Conservation (phyloP, 2,113 vertebrate species). For the Nothobranchius kuhntae region DNA sequence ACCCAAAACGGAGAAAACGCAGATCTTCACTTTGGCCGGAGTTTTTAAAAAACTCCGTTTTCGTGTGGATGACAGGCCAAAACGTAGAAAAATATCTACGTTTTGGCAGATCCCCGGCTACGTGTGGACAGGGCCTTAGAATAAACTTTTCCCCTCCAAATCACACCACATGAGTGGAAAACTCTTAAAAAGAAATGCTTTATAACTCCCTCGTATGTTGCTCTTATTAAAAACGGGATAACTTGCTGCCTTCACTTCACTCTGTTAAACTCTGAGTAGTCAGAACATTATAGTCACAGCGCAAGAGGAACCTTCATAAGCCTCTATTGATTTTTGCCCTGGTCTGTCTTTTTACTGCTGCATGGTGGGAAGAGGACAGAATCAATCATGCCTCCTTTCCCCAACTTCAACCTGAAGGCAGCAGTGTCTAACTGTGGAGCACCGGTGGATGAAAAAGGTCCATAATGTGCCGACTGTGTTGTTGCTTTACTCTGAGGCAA, state of each 20-base stretch:
- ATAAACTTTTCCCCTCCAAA: not conserved
- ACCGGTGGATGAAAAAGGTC: constrained; percentile 19
- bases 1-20: too few species aligned
- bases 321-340: constrained; percentile 49
- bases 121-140: not conserved
- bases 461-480: constrained; percentile 2
- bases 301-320: constrained; percentile 34
- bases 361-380: constrained; percentile 30
- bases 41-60: too few species aligned
- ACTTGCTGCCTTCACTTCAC: not conserved
- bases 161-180: not conserved
- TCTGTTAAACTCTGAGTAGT: constrained; percentile 13
- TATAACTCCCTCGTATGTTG: not conserved
- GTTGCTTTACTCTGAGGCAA: constrained; percentile 1
- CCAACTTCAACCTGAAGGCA: constrained; percentile 18
- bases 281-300: constrained; percentile 25
- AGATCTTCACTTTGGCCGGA: too few species aligned
- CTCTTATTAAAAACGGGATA: not conserved
- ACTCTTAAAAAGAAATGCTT: not conserved
- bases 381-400: constrained; percentile 47
- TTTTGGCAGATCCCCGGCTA: too few species aligned
- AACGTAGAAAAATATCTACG: too few species aligned
- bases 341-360: constrained; percentile 48
- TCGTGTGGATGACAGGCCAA: too few species aligned
- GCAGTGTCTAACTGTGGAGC: constrained; percentile 15